Base-by-base conservation (phyloP, 1,140 invertebrate genomes). In the Drosophila ambigua region DNA sequence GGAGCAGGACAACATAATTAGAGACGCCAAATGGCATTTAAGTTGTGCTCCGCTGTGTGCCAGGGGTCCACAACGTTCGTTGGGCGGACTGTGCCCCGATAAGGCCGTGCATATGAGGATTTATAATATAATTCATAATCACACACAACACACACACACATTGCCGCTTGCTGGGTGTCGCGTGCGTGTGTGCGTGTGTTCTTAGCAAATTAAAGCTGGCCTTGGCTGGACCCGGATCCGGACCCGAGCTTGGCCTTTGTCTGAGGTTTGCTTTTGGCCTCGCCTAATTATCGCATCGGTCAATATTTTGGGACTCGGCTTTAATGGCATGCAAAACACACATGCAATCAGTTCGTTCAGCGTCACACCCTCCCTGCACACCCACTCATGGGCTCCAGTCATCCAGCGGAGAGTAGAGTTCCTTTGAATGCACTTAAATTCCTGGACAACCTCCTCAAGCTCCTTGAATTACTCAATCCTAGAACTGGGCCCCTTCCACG, bases 211-310 rank as follows among this genome's bases (percentile, higher is more conserved):
- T 85, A 77, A 55, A 13, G 35, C 2, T 39, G 35, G 35, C 35
- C 35, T 39, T 39, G 35, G 11, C 11, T 2, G 11, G 4, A 39
- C 35, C 35, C 63, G 65, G 50, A 49, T 52, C 4, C 1, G 11
- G 4, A 39, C 35, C 35, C 63, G 65, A 48, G 46, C 55, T 71
- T 74, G 59, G 74, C 74, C 66, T 69, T 67, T 67, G 60, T 77
- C 67, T 39, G 54, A 41, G 48, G 50, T 39, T 28, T 44, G 59
- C 54, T 39, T 52, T 78, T 59, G 68, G 54, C 51, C 49, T 71
- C 68, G 77, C 65, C 82, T 87, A 87, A 87, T 87, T 87, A 87
- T 82, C 78, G 83, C 74, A 72, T 76, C 62, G 78, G 74, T 59
- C 77, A 85, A 85, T 78, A 82, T 43, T 78, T 76, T 50, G 16